Base-by-base conservation (phyloP, 2,888 invertebrate genomes). In the Lycaena phlaeas region DNA sequence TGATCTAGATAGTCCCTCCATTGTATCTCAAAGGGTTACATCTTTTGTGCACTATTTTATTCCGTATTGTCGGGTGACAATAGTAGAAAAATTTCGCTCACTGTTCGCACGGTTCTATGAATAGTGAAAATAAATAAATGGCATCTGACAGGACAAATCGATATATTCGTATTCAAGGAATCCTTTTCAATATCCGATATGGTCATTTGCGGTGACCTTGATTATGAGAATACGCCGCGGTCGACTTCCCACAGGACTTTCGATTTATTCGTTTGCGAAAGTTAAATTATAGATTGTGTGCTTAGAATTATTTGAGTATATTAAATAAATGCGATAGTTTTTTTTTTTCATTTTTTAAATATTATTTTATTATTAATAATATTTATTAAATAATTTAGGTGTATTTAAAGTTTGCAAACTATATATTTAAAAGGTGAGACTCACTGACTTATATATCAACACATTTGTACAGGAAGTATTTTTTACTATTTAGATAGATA, bases 61-160 rank as follows among this genome's bases (percentile, higher is more conserved):
- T 12, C 34, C 18, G 9, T 22, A 22, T 34, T 34, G 34, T 34
- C 34, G 22, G 7, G 12, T 34, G 34, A 34, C 34, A 34, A 34
- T 22, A 18, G 34, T 34, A 34, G 34, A 34, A 34, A 18, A 34
- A 34, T 34, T 34, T 34, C 22, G 22, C 34, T 22, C 34, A 34
- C 34, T 34, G 55, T 54, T 58, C 56, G 63, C 62, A 62, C 59
- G 47, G 54, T 77, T 74, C 76, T 69, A 69, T 75, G 72, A 72
- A 77, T 72, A 73, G 71, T 53, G 67, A 75, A 76, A 72, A 75
- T 74, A 75, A 73, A 77, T 77, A 77, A 76, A 78, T 75, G 73
- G n/a, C 14, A 25, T 31, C 25, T 28, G 36, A 36, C 41, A 36
- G 18, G 31, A 31, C 31, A 17, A 34, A 34, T 34, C 34, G 34